These are phyloP conservation scores for Lithophane leautieri DNA, from an alignment of 2,888 invertebrate genomes.

Conservation along the genomic window DNA sequence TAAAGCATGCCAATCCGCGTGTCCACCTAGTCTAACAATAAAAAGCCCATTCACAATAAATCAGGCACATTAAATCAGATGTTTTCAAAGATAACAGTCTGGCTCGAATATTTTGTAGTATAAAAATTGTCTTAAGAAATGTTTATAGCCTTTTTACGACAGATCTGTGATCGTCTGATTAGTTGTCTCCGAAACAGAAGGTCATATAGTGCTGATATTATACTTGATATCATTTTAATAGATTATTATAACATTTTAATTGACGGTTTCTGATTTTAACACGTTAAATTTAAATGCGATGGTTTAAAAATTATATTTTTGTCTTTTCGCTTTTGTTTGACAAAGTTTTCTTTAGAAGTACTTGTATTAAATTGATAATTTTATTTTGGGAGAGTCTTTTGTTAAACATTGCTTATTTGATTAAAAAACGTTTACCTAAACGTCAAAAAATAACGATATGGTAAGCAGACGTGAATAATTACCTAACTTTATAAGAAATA, in stretches of 20 bases:
- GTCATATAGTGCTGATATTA: slow-evolving; percentile 43
- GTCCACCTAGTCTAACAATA: slow-evolving; percentile 69
- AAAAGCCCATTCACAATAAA: slow-evolving; percentile 69
- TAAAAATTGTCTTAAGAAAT: slow-evolving; percentile 71
- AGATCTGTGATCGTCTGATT: slow-evolving; percentile 58
- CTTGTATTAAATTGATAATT: background rate
- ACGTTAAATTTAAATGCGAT: slow-evolving; percentile 21
- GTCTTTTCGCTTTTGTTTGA: slow-evolving; percentile 18
- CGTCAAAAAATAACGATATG: no score
- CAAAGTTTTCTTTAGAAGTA: background rate
- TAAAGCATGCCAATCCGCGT: slow-evolving; percentile 16
- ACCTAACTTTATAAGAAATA: no score
- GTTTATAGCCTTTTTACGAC: slow-evolving; percentile 75
- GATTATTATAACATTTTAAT: slow-evolving; percentile 65
- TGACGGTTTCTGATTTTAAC: slow-evolving; percentile 51
- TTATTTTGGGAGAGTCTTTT: background rate
- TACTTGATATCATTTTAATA: slow-evolving; percentile 65
- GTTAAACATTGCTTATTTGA: no score
- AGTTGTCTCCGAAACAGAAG: slow-evolving; percentile 45
- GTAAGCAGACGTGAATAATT: no score
- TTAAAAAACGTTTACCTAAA: no score
- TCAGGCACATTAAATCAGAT: slow-evolving; percentile 70
- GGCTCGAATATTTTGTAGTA: slow-evolving; percentile 56
- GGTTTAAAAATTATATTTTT: slow-evolving; percentile 1
- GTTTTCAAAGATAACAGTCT: slow-evolving; percentile 66